Conservation (phyloP, 2,888 invertebrate genomes). For the Drosophila falleni region DNA sequence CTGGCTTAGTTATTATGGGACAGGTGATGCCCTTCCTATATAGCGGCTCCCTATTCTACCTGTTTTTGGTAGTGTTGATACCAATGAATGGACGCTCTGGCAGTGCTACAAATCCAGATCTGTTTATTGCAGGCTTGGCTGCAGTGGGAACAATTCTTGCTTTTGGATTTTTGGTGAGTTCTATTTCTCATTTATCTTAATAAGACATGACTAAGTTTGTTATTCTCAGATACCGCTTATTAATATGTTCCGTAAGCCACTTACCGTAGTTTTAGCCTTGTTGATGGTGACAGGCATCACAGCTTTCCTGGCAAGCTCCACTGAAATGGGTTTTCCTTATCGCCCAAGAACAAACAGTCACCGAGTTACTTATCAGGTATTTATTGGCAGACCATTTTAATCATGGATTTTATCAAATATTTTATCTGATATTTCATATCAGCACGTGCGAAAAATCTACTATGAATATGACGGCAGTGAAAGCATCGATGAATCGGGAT, state of each 20-base stretch:
- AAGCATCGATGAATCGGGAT: constrained; percentile 85
- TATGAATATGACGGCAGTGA: constrained; percentile 82
- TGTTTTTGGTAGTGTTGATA: constrained; percentile 86
- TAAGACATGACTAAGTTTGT: background rate
- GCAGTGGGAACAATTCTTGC: constrained; percentile 75
- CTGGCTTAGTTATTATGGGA: constrained; percentile 76
- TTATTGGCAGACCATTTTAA: background rate
- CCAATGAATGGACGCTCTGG: constrained; percentile 88
- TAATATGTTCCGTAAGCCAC: constrained; percentile 78
- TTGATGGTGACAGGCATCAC: constrained; percentile 39
- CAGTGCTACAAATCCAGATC: constrained; percentile 86
- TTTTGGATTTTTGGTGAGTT: constrained; percentile 82
- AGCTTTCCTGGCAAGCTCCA: constrained; percentile 28
- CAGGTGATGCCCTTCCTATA: constrained; percentile 85
- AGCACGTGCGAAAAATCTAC: constrained; percentile 86
- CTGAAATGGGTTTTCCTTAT: constrained; percentile 87
- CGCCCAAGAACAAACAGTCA: constrained; percentile 85
- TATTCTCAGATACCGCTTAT: constrained; percentile 74
- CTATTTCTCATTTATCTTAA: background rate
- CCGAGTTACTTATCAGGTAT: constrained; percentile 85
- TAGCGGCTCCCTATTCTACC: constrained; percentile 85
- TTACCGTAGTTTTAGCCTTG: constrained; percentile 60
- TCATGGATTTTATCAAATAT: background rate
- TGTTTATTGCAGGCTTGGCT: constrained; percentile 86
- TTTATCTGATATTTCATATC: background rate